A percentile compares a stretch with the other conserved stretches of the same genome.
These are phyloP conservation scores for Spodoptera litura DNA, from an alignment of 1,140 invertebrate genomes.

Conservation along the genomic window DNA sequence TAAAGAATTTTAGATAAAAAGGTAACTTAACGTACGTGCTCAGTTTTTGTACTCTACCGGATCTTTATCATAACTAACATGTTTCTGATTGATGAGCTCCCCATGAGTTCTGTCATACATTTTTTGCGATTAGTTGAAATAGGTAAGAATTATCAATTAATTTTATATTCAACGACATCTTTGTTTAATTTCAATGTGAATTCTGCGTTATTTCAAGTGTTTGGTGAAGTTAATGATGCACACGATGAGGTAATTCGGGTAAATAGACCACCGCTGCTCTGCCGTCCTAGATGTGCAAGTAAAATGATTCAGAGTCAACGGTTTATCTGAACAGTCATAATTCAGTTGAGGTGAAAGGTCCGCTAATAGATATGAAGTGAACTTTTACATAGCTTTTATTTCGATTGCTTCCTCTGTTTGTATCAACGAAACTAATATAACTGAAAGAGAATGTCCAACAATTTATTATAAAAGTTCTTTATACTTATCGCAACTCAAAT, in stretches of 20 bases:
- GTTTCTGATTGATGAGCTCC: constrained; percentile 15
- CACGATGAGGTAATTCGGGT: neutral
- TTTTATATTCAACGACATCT: constrained; percentile 20
- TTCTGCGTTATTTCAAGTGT: neutral
- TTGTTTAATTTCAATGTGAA: constrained; percentile 5
- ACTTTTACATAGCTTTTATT: too few relatives aligned
- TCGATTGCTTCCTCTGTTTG: too few relatives aligned
- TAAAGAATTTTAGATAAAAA: too few relatives aligned
- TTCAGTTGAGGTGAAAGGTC: too few relatives aligned
- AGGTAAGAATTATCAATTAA: constrained; percentile 28
- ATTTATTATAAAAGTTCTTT: neutral
- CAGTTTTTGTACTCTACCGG: constrained; percentile 33
- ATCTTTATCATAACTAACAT: neutral
- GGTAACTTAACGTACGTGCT: neutral
- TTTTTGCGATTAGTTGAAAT: constrained; percentile 9
- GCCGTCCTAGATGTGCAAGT: too few relatives aligned
- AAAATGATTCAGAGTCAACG: too few relatives aligned
- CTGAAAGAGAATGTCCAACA: neutral
- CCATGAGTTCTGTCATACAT: constrained; percentile 8
- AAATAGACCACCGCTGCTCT: neutral
- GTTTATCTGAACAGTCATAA: too few relatives aligned
- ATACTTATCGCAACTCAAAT: too few relatives aligned
- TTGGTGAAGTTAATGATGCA: neutral
- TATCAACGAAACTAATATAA: too few relatives aligned
- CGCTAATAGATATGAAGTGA: too few relatives aligned